These are phyloP conservation scores for Amorpha juglandis DNA, from an alignment of 2,888 invertebrate species.

Conservation along the genomic window DNA sequence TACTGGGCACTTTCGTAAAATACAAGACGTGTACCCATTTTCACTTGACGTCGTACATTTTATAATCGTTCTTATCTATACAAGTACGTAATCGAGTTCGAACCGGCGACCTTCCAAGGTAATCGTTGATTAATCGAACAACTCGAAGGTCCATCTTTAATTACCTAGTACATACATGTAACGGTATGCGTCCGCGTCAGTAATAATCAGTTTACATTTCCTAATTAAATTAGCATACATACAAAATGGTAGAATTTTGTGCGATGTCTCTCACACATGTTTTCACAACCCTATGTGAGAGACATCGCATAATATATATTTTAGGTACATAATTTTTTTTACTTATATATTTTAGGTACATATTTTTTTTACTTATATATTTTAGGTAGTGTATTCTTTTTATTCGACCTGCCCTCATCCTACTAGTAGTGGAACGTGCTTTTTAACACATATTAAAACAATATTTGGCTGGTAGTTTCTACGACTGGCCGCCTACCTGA, in stretches of 20 bases:
- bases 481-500: no score
- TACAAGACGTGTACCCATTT: background rate
- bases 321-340: no score
- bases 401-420: no score
- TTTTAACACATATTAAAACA: no score
- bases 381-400: no score
- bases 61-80: slow-evolving; percentile 6
- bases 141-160: slow-evolving; percentile 4
- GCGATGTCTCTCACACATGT: background rate
- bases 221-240: background rate
- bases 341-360: no score
- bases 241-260: no score
- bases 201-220: slow-evolving; percentile 5
- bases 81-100: slow-evolving; percentile 8
- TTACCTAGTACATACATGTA: background rate
- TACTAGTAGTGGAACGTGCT: no score
- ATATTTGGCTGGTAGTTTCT: no score
- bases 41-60: slow-evolving; percentile 8
- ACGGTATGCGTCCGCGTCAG: background rate
- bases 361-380: no score
- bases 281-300: no score
- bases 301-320: no score
- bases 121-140: slow-evolving; percentile 16
- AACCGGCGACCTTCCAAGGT: slow-evolving; percentile 24
- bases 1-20: background rate